phyloP scores from a whole-genome alignment of 2,797 vertebrate genomes.

The Lophius americanus region DNA sequence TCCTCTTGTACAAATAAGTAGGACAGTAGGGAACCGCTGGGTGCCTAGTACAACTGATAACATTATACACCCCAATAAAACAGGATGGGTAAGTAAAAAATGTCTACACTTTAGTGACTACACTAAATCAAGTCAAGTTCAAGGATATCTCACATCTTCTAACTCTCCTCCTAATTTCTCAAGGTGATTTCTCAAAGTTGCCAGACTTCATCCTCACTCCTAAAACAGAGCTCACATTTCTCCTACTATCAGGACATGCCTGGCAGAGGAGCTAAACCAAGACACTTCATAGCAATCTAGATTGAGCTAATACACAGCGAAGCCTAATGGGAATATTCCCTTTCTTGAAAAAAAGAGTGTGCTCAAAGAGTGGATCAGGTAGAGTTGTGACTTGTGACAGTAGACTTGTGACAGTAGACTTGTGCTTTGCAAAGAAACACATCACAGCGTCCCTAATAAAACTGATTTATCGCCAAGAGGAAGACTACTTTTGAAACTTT shows the following conservation, averaged over 20 bases:
- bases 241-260: slow-evolving; percentile 44
- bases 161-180: slow-evolving; percentile 7
- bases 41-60: slow-evolving; percentile 46
- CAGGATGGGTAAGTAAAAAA: slow-evolving; percentile 20
- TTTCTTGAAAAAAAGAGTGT: slow-evolving; percentile 9
- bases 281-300: slow-evolving; percentile 27
- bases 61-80: slow-evolving; percentile 29
- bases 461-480: slow-evolving; percentile 30
- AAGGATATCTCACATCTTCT: slow-evolving; percentile 21
- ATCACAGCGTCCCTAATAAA: slow-evolving; percentile 30
- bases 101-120: slow-evolving; percentile 12
- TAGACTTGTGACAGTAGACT: no score
- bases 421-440: background rate
- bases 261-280: slow-evolving; percentile 36
- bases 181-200: slow-evolving; percentile 41
- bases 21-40: slow-evolving; percentile 10
- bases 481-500: slow-evolving; percentile 35
- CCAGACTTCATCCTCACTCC: slow-evolving; percentile 42
- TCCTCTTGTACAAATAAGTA: slow-evolving; percentile 27
- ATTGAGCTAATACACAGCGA: slow-evolving; percentile 42
- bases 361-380: no score
- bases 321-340: slow-evolving; percentile 40
- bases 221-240: slow-evolving; percentile 52
- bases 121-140: slow-evolving; percentile 25
- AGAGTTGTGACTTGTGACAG: no score